Base-by-base conservation (phyloP, 2,113 vertebrate genomes). In the Catagonus wagneri region DNA sequence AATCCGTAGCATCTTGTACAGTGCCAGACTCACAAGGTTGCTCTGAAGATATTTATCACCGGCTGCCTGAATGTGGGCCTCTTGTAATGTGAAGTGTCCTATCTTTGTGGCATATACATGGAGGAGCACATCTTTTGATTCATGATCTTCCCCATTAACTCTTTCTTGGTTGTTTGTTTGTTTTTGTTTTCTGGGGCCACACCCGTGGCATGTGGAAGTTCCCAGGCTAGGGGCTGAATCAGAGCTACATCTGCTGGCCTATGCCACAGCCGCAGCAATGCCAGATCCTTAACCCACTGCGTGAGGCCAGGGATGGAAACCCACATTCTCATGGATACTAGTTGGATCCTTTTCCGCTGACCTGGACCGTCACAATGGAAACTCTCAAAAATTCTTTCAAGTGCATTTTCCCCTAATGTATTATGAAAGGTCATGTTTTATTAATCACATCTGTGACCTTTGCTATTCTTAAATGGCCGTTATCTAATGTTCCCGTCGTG, bases 381-480 rank as follows among this genome's bases (percentile, higher is more conserved):
- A 44, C 44, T 44, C 44, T 44, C 44, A 44, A 44, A 44, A 44
- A 44, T 44, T 20, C 93, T 68, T 89, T 56, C 60, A 32, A 61
- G 34, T 91, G 2, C 7, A 10, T 65, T 89, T 63, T 13, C 25
- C 27, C 39, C 39, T 36, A 11, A 71, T 65, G 54, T 83, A 92
- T 90, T 76, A 65, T 61, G 14, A 63, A 83, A 60, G 36, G 13
- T 66, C 50, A 83, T 32, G 63, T 25, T 78, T 60, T 36, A 34
- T 90, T 80, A 90, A 84, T 65, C 25, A 69, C 11, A 36, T 16
- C 36, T 56, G 10, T 63, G 34, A 15, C 6, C 13, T 87, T 83
- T 83, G 90, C 34, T 74, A 74, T 60, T 66, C 34, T 84, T 89
- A 69, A 88, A 60, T 85, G 29, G 6, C 17, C 52, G 85, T 89